phyloP scores from a whole-genome alignment of 2,797 vertebrate genomes.

The Silurus lanzhouensis region DNA sequence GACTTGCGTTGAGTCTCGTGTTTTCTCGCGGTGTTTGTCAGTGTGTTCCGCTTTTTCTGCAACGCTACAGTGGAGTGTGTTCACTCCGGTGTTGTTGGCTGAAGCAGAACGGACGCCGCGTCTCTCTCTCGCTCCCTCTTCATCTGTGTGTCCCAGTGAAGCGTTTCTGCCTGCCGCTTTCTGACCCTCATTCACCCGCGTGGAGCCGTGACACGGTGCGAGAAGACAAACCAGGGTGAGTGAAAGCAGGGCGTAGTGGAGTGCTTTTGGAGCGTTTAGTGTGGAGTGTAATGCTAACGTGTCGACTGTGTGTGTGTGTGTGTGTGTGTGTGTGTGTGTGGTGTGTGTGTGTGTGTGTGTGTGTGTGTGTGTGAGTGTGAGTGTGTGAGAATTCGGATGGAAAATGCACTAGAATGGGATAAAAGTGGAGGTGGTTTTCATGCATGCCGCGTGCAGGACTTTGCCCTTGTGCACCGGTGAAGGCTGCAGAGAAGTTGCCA shows the following conservation, averaged over 20 bases:
- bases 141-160: too few relatives aligned
- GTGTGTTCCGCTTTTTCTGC: slow-evolving; percentile 38
- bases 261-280: not conserved
- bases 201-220: not conserved
- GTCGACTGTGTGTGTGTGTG: slow-evolving; percentile 30
- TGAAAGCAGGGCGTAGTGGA: slow-evolving; percentile 4
- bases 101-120: slow-evolving; percentile 10
- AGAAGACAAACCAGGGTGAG: slow-evolving; percentile 31
- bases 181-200: not conserved
- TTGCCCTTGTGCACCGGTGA: too few relatives aligned
- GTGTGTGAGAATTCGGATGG: too few relatives aligned
- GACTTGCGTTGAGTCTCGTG: not conserved
- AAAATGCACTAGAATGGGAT: too few relatives aligned
- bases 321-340: too few relatives aligned
- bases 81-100: slow-evolving; percentile 41
- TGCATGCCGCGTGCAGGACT: too few relatives aligned
- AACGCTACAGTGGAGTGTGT: slow-evolving; percentile 32
- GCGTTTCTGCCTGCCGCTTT: not conserved
- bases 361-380: too few relatives aligned
- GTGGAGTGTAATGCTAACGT: slow-evolving; percentile 37
- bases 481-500: too few relatives aligned
- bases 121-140: not conserved
- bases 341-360: too few relatives aligned
- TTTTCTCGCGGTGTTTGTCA: slow-evolving; percentile 44
- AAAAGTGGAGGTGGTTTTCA: too few relatives aligned